Percentiles rank a stretch among this genome's conserved stretches.
Conservation (phyloP, 2,113 vertebrate genomes). For the Xiphophorus maculatus region DNA sequence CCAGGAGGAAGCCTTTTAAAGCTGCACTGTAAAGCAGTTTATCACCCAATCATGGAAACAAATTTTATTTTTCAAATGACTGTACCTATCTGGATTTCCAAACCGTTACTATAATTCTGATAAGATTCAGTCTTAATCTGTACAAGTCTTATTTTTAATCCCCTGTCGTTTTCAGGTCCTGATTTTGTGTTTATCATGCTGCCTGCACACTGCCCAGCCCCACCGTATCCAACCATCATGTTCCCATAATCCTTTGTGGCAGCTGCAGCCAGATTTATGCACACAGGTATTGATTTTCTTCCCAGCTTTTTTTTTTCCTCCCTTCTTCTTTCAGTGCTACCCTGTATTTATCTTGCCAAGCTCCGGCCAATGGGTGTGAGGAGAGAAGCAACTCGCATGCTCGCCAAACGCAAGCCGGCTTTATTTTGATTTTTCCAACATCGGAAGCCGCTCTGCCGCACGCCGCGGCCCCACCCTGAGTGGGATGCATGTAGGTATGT, state of each 20-base stretch:
- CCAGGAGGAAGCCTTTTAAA: neutral
- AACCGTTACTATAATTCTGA: neutral
- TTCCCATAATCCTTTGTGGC: constrained; percentile 86
- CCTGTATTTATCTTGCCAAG: constrained; percentile 77
- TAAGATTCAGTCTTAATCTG: neutral
- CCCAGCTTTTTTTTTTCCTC: constrained; percentile 68
- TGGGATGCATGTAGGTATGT: constrained; percentile 54
- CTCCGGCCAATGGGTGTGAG: constrained; percentile 55
- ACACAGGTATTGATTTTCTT: constrained; percentile 91
- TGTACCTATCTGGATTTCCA: neutral
- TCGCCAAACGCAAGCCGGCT: constrained; percentile 49
- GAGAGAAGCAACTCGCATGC: constrained; percentile 41
- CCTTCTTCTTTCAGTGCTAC: constrained; percentile 66
- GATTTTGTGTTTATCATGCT: constrained; percentile 16
- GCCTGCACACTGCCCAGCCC: constrained; percentile 50
- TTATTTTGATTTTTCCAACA: constrained; percentile 64
- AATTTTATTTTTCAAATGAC: neutral
- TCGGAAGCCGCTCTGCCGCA: constrained; percentile 29
- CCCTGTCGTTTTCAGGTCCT: neutral
- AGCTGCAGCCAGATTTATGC: constrained; percentile 88
- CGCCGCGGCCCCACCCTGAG: constrained; percentile 51
- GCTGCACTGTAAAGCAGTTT: neutral
- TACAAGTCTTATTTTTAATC: constrained; percentile 1
- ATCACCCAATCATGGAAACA: neutral
- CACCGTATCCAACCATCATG: constrained; percentile 71